Base-by-base conservation (phyloP, 2,888 invertebrate species). In the Volucella bombylans region DNA sequence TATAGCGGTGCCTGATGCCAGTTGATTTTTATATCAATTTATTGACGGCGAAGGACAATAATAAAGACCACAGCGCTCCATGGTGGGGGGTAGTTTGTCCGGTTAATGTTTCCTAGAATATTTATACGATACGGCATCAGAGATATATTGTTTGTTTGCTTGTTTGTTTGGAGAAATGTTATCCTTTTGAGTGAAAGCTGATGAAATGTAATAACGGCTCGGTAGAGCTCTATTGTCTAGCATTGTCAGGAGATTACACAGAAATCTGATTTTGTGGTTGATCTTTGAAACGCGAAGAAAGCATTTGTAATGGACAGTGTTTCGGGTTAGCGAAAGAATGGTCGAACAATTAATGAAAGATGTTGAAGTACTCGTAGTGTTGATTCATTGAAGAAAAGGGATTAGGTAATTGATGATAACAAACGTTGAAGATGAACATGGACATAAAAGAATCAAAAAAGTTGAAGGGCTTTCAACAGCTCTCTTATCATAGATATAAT, bases 171-270 rank as follows among this genome's bases (percentile, higher is more conserved):
- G 23, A 79, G 52, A 67, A 72, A 79, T 80, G 72, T 77, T 57
- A 65, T 81, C 74, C 72, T 72, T 77, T 81, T 47, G 62, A 81
- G 76, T 81, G 85, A 85, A 85, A 85, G 76, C 72, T 81, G 62
- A 76, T 81, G 76, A 81, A 76, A 73, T 45, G 15, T 8, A 47
- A 50, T 39, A 23, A 15, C 9, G 10, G 71, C 11, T 49, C 41
- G 9, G 59, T 61, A 43, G 14, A 9, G 4, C n/a, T n/a, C n/a
- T 62, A 61, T 80, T 80, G 47, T 68, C 1, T 9, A 2, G 41
- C n/a, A 74, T 83, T 83, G 82, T 68, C 6, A 57, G 61, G 74
- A 71, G 43, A 74, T 69, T 59, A 65, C 79, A 80, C 74, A 83
- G 69, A 80, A 79, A 83, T 83, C 38, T 80, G 64, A 74, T 64